Evolutionary conservation across 1,140 invertebrate species (phyloP).

Genomic region (Drosophila asahinai): DNA sequence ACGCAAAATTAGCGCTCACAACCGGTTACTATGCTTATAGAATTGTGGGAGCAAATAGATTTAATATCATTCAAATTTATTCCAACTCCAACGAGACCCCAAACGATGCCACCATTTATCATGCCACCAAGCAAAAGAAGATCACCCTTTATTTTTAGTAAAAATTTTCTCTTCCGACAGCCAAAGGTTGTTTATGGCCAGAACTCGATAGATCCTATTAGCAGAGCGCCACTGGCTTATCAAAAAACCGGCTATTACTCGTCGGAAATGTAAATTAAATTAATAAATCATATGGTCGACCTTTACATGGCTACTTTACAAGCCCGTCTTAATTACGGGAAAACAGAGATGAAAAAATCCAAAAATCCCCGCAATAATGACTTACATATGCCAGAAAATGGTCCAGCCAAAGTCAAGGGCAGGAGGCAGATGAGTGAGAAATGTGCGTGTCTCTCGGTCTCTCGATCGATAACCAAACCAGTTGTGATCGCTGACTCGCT

Average conservation of each 20-base stretch:
- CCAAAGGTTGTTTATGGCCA: conserved; percentile 34
- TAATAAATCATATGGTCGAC: conserved; percentile 40
- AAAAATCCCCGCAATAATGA: conserved; percentile 13
- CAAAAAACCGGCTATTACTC: conserved; percentile 11
- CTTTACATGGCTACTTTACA: conserved; percentile 50
- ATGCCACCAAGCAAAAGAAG: background rate
- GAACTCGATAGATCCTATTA: conserved; percentile 23
- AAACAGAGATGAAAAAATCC: background rate
- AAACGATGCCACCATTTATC: conserved; percentile 12
- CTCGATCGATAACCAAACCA: conserved; percentile 28
- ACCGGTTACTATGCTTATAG: conserved; percentile 25
- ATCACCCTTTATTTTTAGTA: conserved; percentile 12
- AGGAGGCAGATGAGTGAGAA: conserved; percentile 19
- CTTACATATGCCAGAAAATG: conserved; percentile 29
- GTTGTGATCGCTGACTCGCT: background rate
- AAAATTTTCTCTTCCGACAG: conserved; percentile 30
- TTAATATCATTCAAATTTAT: conserved; percentile 25
- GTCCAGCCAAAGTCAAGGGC: conserved; percentile 60
- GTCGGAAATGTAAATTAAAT: conserved; percentile 38
- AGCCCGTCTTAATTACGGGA: conserved; percentile 46
- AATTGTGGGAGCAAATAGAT: conserved; percentile 34
- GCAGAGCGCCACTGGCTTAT: conserved; percentile 5
- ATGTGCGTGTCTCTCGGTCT: background rate
- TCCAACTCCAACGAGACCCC: background rate
- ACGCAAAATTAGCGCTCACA: conserved; percentile 7